phyloP scores from a whole-genome alignment of 2,888 invertebrate genomes.

The Adelphocoris suturalis region DNA sequence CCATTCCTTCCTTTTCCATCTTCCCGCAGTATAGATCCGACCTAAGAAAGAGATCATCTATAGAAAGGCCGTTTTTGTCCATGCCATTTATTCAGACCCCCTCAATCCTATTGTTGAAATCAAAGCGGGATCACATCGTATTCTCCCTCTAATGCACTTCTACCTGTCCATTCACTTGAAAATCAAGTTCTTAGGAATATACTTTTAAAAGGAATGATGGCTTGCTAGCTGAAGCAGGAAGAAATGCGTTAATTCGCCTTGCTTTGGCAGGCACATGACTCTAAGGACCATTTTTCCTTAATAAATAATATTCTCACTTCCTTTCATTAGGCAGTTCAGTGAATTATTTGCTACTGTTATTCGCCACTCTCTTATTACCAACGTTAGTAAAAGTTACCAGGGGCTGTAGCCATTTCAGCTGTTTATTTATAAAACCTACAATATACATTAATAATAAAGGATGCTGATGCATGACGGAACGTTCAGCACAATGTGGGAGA shows the following conservation, averaged over 20 bases:
- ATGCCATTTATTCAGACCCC: conserved; percentile 63
- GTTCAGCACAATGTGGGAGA: too few relatives aligned
- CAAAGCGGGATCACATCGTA: conserved; percentile 23
- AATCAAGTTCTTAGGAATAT: conserved; percentile 16
- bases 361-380: too few relatives aligned
- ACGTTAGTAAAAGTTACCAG: too few relatives aligned
- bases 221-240: neutral
- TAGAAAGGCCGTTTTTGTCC: conserved; percentile 66
- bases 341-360: too few relatives aligned
- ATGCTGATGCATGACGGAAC: too few relatives aligned
- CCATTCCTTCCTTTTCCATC: conserved; percentile 29
- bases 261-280: neutral
- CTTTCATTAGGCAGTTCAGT: too few relatives aligned
- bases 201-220: neutral
- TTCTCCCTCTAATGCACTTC: conserved; percentile 44
- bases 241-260: neutral
- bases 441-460: too few relatives aligned
- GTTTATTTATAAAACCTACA: too few relatives aligned
- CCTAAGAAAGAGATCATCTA: conserved; percentile 64
- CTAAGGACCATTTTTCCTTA: too few relatives aligned
- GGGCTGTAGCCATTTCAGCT: too few relatives aligned
- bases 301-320: too few relatives aligned
- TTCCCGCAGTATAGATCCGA: conserved; percentile 54
- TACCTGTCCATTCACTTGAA: conserved; percentile 53
- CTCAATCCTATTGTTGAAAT: conserved; percentile 62